A percentile compares a stretch with the other conserved stretches of the same genome.
Conservation (phyloP, 2,888 invertebrate species). For the Ectemnius continuus region DNA sequence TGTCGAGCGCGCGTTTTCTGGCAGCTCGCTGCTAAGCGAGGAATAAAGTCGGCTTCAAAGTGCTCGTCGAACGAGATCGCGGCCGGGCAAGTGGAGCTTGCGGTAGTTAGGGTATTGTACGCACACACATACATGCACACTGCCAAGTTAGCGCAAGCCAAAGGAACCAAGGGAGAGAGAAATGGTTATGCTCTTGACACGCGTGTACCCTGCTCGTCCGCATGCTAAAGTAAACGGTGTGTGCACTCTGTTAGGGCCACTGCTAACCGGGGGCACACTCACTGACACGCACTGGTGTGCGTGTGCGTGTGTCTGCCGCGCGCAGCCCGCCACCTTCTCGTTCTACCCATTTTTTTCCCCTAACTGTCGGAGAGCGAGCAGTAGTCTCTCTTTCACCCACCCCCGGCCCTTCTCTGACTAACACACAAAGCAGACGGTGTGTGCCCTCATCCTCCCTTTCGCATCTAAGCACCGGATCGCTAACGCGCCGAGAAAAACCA, state of each 20-base stretch:
- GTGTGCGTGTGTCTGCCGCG: constrained; percentile 34
- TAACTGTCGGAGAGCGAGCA: constrained; percentile 16
- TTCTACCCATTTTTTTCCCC: constrained; percentile 27
- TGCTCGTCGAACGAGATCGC: no score
- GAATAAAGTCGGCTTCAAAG: constrained; percentile 1
- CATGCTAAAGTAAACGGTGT: constrained; percentile 38
- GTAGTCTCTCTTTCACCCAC: constrained; percentile 44
- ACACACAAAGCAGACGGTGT: constrained; percentile 48
- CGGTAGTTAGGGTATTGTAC: neutral
- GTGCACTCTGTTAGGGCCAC: constrained; percentile 19
- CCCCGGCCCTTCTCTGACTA: constrained; percentile 52
- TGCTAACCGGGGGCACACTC: constrained; percentile 23
- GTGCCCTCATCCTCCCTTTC: neutral
- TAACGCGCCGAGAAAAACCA: constrained; percentile 24
- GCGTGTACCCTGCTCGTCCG: constrained; percentile 10
- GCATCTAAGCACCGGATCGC: constrained; percentile 43
- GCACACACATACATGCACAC: no score
- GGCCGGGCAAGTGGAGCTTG: no score
- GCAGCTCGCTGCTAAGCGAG: neutral
- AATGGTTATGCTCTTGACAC: constrained; percentile 43
- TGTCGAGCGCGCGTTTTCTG: no score
- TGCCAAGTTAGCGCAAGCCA: neutral
- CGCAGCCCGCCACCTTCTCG: constrained; percentile 41
- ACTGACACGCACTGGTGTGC: neutral
- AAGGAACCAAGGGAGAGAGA: constrained; percentile 24